Evolutionary conservation across 2,888 invertebrate genomes (phyloP), one percentile per base, ranked within the genome.

Genomic region (Nematopogon swammerdamellus): DNA sequence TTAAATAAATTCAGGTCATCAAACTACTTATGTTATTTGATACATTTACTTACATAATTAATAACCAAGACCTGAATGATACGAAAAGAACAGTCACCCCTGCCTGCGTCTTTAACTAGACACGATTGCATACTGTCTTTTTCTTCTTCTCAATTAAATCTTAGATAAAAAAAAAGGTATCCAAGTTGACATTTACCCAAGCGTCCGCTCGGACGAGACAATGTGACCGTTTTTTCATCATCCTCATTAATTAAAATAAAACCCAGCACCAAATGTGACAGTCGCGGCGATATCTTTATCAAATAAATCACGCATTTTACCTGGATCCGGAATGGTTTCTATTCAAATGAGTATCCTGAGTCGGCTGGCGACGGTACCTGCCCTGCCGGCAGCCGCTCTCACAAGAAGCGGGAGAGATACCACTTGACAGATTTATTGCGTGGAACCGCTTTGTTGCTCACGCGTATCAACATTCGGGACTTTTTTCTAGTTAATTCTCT

Each of bases 341-440:
- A 36, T 36, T 36, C 36, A 36, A 36, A 36, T 36, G 36, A 36
- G 36, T 36, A 14, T 36, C 36, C 25, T 25, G 25, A 25, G 36
- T 3, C 36, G 8, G 36, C 36, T 36, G 36, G 36, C 36, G 36
- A 36, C 36, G 8, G 11, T 36, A 36, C 36, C 36, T 14, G 8
- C 36, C 11, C 25, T 8, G 25, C 25, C 25, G 25, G 25, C 25
- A 25, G 25, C 25, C 25, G 25, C 25, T 25, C 25, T 25, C n/a
- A 36, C 36, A 36, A 36, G 36, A 14, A 36, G n/a, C 36, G 65
- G 66, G 67, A 68, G 69, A 63, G 63, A n/a, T 62, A 58, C 17
- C 61, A 60, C 60, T 58, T 74, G 74, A 72, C 72, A 73, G 74
- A 74, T 73, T 73, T 74, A 74, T 68, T 58, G 70, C 68, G 65